These are phyloP conservation scores for Mayetiola destructor DNA, from an alignment of 2,888 invertebrate species.

Conservation along the genomic window DNA sequence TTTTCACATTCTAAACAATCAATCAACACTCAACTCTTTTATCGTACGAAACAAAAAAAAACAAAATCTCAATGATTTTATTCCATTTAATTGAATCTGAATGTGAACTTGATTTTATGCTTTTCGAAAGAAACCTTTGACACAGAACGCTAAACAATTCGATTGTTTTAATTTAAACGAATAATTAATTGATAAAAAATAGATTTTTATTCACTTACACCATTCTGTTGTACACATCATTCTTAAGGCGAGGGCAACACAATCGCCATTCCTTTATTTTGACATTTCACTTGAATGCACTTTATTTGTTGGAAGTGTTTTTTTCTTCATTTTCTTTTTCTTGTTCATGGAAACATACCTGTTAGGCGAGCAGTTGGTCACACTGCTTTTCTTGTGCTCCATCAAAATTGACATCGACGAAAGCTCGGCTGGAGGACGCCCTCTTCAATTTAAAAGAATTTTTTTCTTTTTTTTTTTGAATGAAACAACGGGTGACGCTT, in stretches of 20 bases:
- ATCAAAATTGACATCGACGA: no score
- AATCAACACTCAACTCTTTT: no score
- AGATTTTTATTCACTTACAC: background rate
- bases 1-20: no score
- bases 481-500: no score
- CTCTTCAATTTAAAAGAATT: background rate
- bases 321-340: conserved; percentile 4
- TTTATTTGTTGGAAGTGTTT: conserved; percentile 4
- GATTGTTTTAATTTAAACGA: background rate
- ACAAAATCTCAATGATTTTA: background rate
- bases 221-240: conserved; percentile 6
- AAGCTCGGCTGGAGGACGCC: no score
- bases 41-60: no score
- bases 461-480: background rate
- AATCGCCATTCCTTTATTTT: conserved; percentile 9
- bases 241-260: conserved; percentile 2
- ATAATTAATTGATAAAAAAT: background rate
- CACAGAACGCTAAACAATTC: background rate
- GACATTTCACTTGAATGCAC: conserved; percentile 9
- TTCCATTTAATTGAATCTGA: no score
- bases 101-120: no score
- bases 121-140: background rate
- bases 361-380: background rate
- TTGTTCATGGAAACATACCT: no score
- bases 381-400: background rate